Conservation (phyloP, 1,140 invertebrate genomes). For the Plutomurus gul region DNA sequence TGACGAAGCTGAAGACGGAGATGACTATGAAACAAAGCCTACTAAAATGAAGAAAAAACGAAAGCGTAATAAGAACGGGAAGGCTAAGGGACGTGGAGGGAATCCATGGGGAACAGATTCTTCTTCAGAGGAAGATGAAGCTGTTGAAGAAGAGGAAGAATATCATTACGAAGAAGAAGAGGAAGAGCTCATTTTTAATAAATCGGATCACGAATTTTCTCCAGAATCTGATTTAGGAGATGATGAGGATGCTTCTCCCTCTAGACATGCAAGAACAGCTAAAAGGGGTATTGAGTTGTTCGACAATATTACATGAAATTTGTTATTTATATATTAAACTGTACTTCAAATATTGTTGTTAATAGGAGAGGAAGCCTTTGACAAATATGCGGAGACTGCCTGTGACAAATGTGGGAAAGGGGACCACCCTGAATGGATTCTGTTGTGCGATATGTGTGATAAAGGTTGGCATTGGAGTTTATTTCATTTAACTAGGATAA, state of each 20-base stretch:
- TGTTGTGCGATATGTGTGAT: slow-evolving; percentile 93
- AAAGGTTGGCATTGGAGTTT: slow-evolving; percentile 86
- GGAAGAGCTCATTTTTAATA: slow-evolving; percentile 66
- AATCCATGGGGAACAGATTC: slow-evolving; percentile 69
- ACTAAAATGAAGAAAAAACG: slow-evolving; percentile 62
- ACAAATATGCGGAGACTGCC: slow-evolving; percentile 63
- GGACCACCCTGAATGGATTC: slow-evolving; percentile 94
- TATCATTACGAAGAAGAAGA: slow-evolving; percentile 62
- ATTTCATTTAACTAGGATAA: too few species aligned
- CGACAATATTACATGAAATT: neutral
- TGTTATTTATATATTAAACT: slow-evolving; percentile 20
- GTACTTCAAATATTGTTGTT: slow-evolving; percentile 14
- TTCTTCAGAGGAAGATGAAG: slow-evolving; percentile 59
- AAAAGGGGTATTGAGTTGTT: slow-evolving; percentile 61
- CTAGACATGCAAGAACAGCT: slow-evolving; percentile 70
- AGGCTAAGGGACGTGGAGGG: slow-evolving; percentile 63
- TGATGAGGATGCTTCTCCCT: slow-evolving; percentile 63
- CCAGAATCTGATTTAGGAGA: slow-evolving; percentile 72
- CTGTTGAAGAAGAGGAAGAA: slow-evolving; percentile 66
- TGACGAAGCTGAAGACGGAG: slow-evolving; percentile 51
- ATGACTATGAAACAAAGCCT: neutral
- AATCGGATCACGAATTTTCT: slow-evolving; percentile 88
- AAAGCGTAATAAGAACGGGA: slow-evolving; percentile 64
- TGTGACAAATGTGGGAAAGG: slow-evolving; percentile 85
- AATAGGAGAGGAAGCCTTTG: slow-evolving; percentile 57